These are phyloP conservation scores for Drosophila rufa DNA, from an alignment of 1,140 invertebrate species.

Conservation along the genomic window DNA sequence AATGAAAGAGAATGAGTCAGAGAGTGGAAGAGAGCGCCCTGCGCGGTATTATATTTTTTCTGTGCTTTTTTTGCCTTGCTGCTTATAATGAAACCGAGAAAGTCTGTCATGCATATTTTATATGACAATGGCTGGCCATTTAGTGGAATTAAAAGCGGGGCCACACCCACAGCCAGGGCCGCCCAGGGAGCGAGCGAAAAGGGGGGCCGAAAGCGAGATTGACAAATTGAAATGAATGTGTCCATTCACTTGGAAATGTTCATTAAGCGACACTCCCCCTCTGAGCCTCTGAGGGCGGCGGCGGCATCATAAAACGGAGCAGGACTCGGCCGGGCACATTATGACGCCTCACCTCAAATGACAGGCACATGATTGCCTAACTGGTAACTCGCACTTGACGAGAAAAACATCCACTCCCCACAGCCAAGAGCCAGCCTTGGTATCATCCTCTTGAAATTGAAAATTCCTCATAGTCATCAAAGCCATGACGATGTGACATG, in stretches of 20 bases:
- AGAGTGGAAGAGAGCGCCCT: constrained; percentile 12
- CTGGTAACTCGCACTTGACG: constrained; percentile 53
- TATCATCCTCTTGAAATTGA: constrained; percentile 69
- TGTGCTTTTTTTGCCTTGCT: not conserved
- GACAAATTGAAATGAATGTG: constrained; percentile 83
- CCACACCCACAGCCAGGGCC: constrained; percentile 21
- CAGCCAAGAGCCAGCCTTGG: not conserved
- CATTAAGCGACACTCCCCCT: constrained; percentile 60
- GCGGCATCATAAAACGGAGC: constrained; percentile 63
- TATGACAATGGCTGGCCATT: constrained; percentile 67
- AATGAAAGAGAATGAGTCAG: constrained; percentile 35
- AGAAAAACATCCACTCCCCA: constrained; percentile 26
- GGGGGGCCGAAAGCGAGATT: constrained; percentile 52
- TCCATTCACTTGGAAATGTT: constrained; percentile 78
- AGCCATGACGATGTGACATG: constrained; percentile 48
- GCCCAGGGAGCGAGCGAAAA: constrained; percentile 15
- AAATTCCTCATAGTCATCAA: constrained; percentile 78
- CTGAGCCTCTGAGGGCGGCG: not conserved
- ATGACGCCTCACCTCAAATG: constrained; percentile 78
- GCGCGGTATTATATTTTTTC: not conserved
- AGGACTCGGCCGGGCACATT: constrained; percentile 60
- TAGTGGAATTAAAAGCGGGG: constrained; percentile 72
- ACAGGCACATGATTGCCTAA: constrained; percentile 70
- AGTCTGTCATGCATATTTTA: constrained; percentile 77
- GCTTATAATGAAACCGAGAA: constrained; percentile 48